These are phyloP conservation scores for Leiothrix lutea DNA, from an alignment of 2,113 vertebrate species.

Conservation along the genomic window DNA sequence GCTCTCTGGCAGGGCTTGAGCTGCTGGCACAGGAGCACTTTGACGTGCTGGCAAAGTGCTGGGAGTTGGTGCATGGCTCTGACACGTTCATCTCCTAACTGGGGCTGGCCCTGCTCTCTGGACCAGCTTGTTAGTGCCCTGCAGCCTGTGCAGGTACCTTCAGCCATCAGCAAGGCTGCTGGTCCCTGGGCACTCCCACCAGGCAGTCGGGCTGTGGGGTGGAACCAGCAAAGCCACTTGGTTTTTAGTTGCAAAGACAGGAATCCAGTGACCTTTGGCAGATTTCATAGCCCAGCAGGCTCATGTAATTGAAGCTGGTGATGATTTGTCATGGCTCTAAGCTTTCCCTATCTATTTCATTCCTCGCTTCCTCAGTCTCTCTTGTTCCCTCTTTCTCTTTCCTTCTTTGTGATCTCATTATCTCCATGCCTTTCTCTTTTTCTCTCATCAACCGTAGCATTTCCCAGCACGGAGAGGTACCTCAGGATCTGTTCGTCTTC, in stretches of 20 bases:
- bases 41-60: background rate
- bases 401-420: slow-evolving; percentile 2
- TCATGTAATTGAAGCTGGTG: slow-evolving; percentile 46
- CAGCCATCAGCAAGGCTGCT: rapidly evolving
- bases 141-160: background rate
- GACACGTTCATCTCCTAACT: background rate
- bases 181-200: background rate
- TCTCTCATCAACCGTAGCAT: background rate
- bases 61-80: background rate
- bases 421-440: background rate
- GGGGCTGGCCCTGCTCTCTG: background rate
- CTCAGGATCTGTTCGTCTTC: background rate
- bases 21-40: background rate
- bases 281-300: slow-evolving; percentile 59
- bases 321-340: slow-evolving; percentile 58
- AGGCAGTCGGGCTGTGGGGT: background rate
- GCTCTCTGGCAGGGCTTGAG: background rate
- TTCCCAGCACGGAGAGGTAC: background rate
- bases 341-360: slow-evolving; percentile 24
- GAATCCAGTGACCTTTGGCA: slow-evolving; percentile 58
- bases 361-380: background rate
- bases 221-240: background rate
- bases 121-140: background rate
- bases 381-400: background rate
- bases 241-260: slow-evolving; percentile 41